Base-by-base conservation (phyloP, 2,888 invertebrate genomes). In the Allophyes oxyacanthae region DNA sequence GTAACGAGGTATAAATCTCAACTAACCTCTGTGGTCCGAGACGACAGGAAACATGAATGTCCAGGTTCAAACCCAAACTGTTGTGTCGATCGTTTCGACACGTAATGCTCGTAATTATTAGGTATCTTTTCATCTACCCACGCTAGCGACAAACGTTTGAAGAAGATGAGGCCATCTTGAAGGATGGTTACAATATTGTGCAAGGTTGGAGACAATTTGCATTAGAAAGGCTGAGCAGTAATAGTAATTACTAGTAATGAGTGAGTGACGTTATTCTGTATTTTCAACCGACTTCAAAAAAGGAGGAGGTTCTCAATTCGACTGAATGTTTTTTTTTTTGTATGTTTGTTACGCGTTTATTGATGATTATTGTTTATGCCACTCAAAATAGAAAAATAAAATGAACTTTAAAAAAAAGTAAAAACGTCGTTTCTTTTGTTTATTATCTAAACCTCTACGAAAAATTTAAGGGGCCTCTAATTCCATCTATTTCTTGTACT, bases 101-200 rank as follows among this genome's bases (percentile, higher is more conserved):
- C 9, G 46, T 70, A 40, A 56, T 8, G 37, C 38, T 45, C 33
- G 48, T 45, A 57, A 64, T 64, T n/a, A n/a, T n/a, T 53, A 58
- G 33, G 2, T 20, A 49, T 64, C 69, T 63, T 68, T 72, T 73
- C 32, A 73, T 73, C 73, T 60, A 20, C 73, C 74, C 71, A 73
- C 73, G 55, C 48, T 3, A 10, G 32, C 34, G 53, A 67, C 68
- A 58, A 50, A 48, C 28, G 50, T 25, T 51, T 44, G 7, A 30
- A 25, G 38, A 40, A 56, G 67, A 56, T 61, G 67, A 57, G 43
- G 69, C 53, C 64, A 42, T 49, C 8, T 46, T n/a, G 32, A 34
- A 48, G 34, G n/a, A 30, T 44, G 7, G 45, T 42, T 49, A 26
- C 42, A 30, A 41, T 26, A n/a, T 54, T 10, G 15, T 20, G 48